These are phyloP conservation scores for Elephantulus edwardii DNA, from an alignment of 2,113 vertebrate species.

Conservation along the genomic window DNA sequence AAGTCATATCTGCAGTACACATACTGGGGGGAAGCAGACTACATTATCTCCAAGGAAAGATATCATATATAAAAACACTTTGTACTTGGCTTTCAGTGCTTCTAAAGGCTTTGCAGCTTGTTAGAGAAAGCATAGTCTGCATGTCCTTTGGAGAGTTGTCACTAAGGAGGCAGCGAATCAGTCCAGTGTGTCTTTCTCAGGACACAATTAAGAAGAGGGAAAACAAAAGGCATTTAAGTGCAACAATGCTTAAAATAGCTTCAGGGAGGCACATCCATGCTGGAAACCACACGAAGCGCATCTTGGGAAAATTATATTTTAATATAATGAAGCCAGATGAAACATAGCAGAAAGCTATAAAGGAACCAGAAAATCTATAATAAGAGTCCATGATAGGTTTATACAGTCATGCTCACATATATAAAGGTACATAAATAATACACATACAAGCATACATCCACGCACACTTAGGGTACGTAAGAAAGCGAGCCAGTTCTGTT, in stretches of 20 bases:
- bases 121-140: conserved; percentile 61
- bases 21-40: neutral
- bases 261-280: conserved; percentile 35
- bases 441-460: fast-evolving
- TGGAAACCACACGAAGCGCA: conserved; percentile 67
- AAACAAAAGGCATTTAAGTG: conserved; percentile 69
- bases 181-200: conserved; percentile 64
- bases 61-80: conserved; percentile 62
- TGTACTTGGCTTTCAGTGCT: conserved; percentile 46
- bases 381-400: neutral
- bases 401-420: neutral
- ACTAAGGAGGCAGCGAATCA: conserved; percentile 67
- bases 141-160: conserved; percentile 57
- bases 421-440: neutral
- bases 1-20: conserved; percentile 73
- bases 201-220: conserved; percentile 63
- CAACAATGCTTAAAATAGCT: conserved; percentile 68
- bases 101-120: conserved; percentile 64
- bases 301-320: conserved; percentile 23
- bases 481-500: neutral
- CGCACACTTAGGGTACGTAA: neutral
- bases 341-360: neutral
- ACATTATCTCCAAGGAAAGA: conserved; percentile 56
- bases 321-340: conserved; percentile 64
- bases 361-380: neutral